Percentiles rank a stretch among this genome's conserved stretches.
Conservation (phyloP, 2,888 invertebrate genomes). For the Tethea ocularis region DNA sequence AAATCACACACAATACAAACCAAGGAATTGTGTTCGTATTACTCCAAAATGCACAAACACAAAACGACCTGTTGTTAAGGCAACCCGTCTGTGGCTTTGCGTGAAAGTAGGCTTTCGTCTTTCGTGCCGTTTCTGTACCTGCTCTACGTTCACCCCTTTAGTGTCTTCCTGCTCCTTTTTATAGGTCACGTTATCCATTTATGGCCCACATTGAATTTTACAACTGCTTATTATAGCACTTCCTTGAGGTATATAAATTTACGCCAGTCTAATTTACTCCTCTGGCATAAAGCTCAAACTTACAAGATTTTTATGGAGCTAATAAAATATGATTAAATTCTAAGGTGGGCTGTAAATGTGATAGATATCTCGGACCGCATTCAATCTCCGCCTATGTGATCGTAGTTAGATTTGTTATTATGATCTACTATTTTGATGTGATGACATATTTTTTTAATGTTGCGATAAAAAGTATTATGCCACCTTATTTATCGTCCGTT, state of each 20-base stretch:
- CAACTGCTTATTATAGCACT: conserved; percentile 18
- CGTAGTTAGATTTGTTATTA: conserved; percentile 8
- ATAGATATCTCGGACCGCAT: background rate
- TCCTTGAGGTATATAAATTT: conserved; percentile 4
- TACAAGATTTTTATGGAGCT: background rate
- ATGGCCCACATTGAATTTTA: conserved; percentile 55
- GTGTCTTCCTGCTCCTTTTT: conserved; percentile 45
- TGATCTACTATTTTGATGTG: conserved; percentile 32
- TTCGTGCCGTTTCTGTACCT: conserved; percentile 46
- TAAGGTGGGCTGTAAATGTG: conserved; percentile 1
- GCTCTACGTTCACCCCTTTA: conserved; percentile 39
- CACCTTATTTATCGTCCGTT: conserved; percentile 18
- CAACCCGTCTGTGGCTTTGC: conserved; percentile 44
- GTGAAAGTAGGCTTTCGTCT: conserved; percentile 56
- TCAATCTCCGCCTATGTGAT: conserved; percentile 5
- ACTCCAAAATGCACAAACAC: conserved; percentile 39
- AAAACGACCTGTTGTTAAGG: conserved; percentile 30
- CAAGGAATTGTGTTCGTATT: conserved; percentile 63
- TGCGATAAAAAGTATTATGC: conserved; percentile 31
- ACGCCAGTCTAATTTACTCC: background rate
- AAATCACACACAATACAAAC: no score
- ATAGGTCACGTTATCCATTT: conserved; percentile 53
- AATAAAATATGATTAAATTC: conserved; percentile 5
- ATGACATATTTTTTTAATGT: conserved; percentile 33
- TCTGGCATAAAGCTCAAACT: background rate